Evolutionary conservation across 2,797 vertebrate genomes (phyloP), one percentile per base, ranked within the genome.

Genomic region (Anomalospiza imberbis): DNA sequence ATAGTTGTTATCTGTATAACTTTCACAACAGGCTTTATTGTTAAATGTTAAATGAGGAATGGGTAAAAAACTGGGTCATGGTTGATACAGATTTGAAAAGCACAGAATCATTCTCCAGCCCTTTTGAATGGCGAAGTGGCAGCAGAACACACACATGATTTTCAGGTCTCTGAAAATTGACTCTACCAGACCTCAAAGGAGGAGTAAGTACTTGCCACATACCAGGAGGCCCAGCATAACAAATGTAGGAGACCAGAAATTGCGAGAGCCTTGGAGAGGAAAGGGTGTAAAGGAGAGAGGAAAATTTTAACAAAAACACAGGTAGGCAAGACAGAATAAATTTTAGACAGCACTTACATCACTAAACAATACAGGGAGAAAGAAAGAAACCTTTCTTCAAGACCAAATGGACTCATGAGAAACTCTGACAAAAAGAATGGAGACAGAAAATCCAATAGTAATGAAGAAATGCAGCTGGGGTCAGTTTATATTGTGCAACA

Each of bases 401-500:
- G 50, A 88, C 7, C 20, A 82, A 76, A 71, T 19, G 20, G 24
- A 38, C 38, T 60, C 12, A 20, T 81, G 53, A 84, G 48, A 85
- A 92, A 74, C 13, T 4, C 51, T 79, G 50, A 65, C 65, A 78
- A 75, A 88, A 81, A 75, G 42, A 94, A 90, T 88, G 48, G 82
- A 91, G 96, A 57, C 63, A 94, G 84, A 61, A 98, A 97, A 97
- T 95, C 93, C 85, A 96, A 81, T 93, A 73, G 80, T 15, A 31
- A 70, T 77, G 83, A 96, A 94, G 62, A 54, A 85, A 80, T 85
- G 85, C 92, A 97, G 88, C 94, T 97, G 90, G 74, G 93, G 91
- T 87, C 73, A 97, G 98, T 97, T 98, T 98, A 97, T 92, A 96
- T 75, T 91, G 96, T 88, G 89, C 24, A 60, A 73, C 17, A 94